Percentiles rank a stretch among this genome's conserved stretches.
Conservation (phyloP, 1,140 invertebrate species). For the Alviniconcha marisindica region DNA sequence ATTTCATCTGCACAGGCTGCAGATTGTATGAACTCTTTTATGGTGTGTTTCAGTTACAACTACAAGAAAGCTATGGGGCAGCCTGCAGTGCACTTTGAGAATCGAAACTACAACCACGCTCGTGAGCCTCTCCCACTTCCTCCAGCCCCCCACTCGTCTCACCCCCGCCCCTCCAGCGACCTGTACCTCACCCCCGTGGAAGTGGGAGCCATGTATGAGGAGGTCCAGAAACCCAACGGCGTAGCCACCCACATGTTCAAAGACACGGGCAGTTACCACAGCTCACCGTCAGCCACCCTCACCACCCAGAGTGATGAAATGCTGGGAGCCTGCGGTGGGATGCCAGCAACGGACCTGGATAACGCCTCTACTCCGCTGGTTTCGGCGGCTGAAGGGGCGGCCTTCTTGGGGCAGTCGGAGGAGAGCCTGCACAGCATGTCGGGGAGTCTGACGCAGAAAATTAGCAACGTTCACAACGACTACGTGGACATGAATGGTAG, state of each 20-base stretch:
- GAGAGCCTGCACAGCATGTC: constrained; percentile 29
- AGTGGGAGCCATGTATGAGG: constrained; percentile 43
- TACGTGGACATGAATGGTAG: constrained; percentile 40
- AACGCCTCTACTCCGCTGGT: neutral
- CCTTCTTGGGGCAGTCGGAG: neutral
- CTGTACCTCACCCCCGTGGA: constrained; percentile 51
- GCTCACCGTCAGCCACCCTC: neutral
- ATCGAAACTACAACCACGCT: constrained; percentile 25
- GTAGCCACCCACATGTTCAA: too few relatives aligned
- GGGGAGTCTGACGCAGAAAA: neutral
- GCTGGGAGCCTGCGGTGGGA: constrained; percentile 31
- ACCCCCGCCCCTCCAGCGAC: constrained; percentile 43
- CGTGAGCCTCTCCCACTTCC: neutral
- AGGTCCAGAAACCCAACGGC: constrained; percentile 37
- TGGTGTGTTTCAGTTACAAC: neutral
- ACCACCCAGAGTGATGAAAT: neutral
- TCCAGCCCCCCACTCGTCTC: constrained; percentile 9
- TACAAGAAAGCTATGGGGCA: neutral
- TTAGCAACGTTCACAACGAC: constrained; percentile 26
- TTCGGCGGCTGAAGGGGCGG: neutral
- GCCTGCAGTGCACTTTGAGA: constrained; percentile 24
- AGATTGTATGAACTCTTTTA: too few relatives aligned
- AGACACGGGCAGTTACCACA: neutral
- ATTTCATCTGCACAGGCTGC: too few relatives aligned
- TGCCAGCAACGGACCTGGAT: neutral